Evolutionary conservation across 1,140 invertebrate species (phyloP), one percentile per base, ranked within the genome.

Genomic region (Carcinoscorpius rotundicauda): DNA sequence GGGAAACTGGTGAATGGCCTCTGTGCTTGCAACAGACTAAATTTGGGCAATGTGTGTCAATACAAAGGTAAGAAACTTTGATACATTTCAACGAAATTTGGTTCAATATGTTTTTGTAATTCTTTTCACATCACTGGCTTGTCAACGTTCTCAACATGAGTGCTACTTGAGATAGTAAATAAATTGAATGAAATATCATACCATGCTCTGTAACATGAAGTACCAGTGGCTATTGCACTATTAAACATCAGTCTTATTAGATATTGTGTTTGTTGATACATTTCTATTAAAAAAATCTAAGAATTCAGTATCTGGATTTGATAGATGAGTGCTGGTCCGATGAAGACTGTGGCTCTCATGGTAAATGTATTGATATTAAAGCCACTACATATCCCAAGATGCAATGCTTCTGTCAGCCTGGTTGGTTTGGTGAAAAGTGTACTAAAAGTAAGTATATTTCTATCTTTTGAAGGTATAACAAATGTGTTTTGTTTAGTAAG

Each of bases 391-490:
- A 87, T 49, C 92, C 93, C 0, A 84, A 82, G 50, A 85, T 84
- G 69, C 87, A 90, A 71, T 97, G 93, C 75, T 97, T 90, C 76
- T 97, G 93, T 74, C 84, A 89, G 67, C 79, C 83, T 48, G 91
- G 92, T 10, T 93, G 88, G 84, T 92, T 87, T 73, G 79, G 80
- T 6, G 66, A 68, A 50, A 69, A 72, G 6, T 82, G 81, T 70
- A 65, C 75, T 61, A 75, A 72, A 71, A 69, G 79, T 80, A 71
- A 75, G 73, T 66, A 10, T 29, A 29, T 64, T 48, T 66, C 29
- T 29, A 29, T 29, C 29, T 29, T 29, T 29, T 29, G 29, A 29
- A 29, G 29, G 29, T 29, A 29, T 2, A 29, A 29, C 29, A 29
- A 29, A 29, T 29, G 29, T 29, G 29, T 29, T 29, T 29, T n/a